Conservation (phyloP, 2,888 invertebrate genomes). For the Theretra japonica region DNA sequence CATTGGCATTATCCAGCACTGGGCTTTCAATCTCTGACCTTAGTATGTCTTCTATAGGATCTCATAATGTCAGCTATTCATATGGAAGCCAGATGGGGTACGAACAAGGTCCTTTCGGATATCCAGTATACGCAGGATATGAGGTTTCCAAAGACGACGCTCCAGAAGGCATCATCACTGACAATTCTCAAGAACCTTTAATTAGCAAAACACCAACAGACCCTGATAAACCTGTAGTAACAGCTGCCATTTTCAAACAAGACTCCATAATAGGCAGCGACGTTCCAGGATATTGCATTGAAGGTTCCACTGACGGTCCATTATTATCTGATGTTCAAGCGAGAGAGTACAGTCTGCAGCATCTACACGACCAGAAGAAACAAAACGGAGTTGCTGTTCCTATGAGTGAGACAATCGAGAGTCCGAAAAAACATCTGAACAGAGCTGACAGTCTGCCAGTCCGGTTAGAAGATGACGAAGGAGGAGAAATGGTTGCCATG, state of each 20-base stretch:
- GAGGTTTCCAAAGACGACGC: constrained; percentile 72
- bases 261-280: constrained; percentile 82
- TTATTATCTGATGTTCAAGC: constrained; percentile 80
- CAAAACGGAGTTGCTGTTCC: constrained; percentile 71
- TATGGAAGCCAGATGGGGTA: constrained; percentile 93
- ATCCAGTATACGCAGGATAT: constrained; percentile 86
- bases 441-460: constrained; percentile 84
- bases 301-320: constrained; percentile 81
- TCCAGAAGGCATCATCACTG: constrained; percentile 67
- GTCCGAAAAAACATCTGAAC: constrained; percentile 77
- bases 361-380: constrained; percentile 74
- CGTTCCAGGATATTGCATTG: constrained; percentile 76
- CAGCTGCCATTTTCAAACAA: constrained; percentile 88
- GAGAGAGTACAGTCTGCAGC: constrained; percentile 74
- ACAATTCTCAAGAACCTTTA: constrained; percentile 79
- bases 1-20: constrained; percentile 86
- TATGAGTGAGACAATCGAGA: constrained; percentile 67
- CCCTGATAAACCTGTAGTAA: constrained; percentile 87
- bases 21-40: constrained; percentile 93
- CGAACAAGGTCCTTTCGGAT: constrained; percentile 89
- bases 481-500: constrained; percentile 57
- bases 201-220: constrained; percentile 79
- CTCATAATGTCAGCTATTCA: constrained; percentile 89
- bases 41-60: constrained; percentile 89
- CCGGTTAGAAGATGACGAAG: constrained; percentile 78